phyloP scores from a whole-genome alignment of 1,140 invertebrate species.

The Eueides isabella region DNA sequence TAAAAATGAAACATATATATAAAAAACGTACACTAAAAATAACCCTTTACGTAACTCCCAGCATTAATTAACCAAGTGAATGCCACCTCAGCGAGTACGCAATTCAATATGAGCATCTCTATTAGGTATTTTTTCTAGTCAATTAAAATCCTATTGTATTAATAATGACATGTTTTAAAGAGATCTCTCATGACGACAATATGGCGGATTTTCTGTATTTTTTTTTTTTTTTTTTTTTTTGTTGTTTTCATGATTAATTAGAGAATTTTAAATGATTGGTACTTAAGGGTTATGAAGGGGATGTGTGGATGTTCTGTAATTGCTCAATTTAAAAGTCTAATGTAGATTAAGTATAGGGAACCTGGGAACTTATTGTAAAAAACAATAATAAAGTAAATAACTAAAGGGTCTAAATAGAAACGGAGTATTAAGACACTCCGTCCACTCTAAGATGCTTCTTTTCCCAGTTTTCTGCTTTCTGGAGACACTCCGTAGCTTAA shows the following conservation, averaged over 20 bases:
- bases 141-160: slow-evolving; percentile 32
- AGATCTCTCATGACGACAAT: slow-evolving; percentile 7
- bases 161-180: slow-evolving; percentile 23
- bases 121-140: slow-evolving; percentile 40
- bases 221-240: not conserved
- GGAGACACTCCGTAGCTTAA: too few relatives aligned
- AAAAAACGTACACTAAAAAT: slow-evolving; percentile 34
- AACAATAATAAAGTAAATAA: too few relatives aligned
- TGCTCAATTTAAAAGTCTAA: too few relatives aligned
- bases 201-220: not conserved
- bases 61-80: slow-evolving; percentile 40
- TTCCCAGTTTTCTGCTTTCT: not conserved
- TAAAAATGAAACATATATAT: slow-evolving; percentile 8
- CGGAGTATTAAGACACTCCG: too few relatives aligned
- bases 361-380: too few relatives aligned
- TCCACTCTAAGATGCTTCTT: not conserved
- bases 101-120: slow-evolving; percentile 33
- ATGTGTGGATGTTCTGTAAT: too few relatives aligned
- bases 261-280: not conserved
- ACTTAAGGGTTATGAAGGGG: too few relatives aligned
- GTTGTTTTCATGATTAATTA: not conserved
- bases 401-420: too few relatives aligned
- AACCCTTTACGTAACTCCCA: not conserved
- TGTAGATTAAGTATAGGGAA: too few relatives aligned
- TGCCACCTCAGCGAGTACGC: slow-evolving; percentile 29